Conservation (phyloP, 2,113 vertebrate genomes). For the Tichodroma muraria region DNA sequence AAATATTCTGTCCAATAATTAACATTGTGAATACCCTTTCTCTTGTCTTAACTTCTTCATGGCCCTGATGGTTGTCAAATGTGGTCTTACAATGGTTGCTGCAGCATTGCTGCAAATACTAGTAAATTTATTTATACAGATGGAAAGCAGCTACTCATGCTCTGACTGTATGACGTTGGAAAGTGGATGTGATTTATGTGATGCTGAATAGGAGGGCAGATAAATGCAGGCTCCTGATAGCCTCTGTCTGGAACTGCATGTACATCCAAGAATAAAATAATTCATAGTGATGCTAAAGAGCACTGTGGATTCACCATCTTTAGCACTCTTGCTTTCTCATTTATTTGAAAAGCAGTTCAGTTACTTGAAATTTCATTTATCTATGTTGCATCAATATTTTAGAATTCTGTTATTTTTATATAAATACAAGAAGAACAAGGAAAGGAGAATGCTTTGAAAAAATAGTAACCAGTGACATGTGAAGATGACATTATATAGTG, state of each 20-base stretch:
- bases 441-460: neutral
- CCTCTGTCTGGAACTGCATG: neutral
- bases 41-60: neutral
- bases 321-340: neutral
- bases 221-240: neutral
- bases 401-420: neutral
- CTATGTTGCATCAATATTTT: neutral
- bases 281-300: neutral
- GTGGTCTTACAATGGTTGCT: neutral
- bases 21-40: neutral
- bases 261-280: neutral
- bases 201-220: neutral
- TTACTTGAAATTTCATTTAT: neutral
- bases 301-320: neutral
- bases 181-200: neutral
- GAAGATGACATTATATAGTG: neutral
- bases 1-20: neutral
- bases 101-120: neutral
- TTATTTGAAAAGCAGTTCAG: neutral
- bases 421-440: neutral
- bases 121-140: neutral
- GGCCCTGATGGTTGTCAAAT: neutral
- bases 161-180: neutral
- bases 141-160: neutral
- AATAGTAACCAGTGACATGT: neutral